Base-by-base conservation (phyloP, 2,113 vertebrate species). In the Leucopternis melanops region DNA sequence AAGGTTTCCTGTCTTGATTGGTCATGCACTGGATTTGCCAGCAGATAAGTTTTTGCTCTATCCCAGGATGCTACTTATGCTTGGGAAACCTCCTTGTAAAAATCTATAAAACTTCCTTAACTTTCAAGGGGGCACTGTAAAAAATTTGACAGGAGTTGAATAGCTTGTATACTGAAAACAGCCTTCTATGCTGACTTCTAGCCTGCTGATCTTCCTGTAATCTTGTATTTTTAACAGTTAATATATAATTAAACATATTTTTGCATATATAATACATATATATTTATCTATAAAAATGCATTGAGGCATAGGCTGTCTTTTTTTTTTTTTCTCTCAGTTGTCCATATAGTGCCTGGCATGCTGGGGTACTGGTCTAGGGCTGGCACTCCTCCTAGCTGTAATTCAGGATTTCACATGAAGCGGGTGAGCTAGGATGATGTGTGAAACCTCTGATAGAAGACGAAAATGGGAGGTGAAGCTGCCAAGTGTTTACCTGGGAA, bases 331-430 rank as follows among this genome's bases (percentile, higher is more conserved):
- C 32, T 40, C 47, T 27, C 19, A 4, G 27, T 27, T 57, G 42
- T 16, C 10, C 0, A 0, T 20, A 1, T 1, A 12, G 66, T 12
- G 44, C 25, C 62, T 1, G 5, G 45, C 10, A 9, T 2, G 2
- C 9, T 2, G 31, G 44, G 47, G 50, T 11, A 1, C 26, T 3
- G 2, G 13, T 16, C 38, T 8, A 14, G 26, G 54, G 45, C 40
- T 29, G 75, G 59, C 19, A 6, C 9, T 32, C 5, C 52, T 67
- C 26, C 11, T 2, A 3, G n/a, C 58, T 57, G 44, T 10, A 1
- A 2, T 2, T 49, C 0, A 1, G 31, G 81, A 11, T 87, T 63
- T 47, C 72, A 3, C 6, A 2, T 8, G 65, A 9, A 10, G 9
- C 0, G 0, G 31, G 32, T 20, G 32, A 17, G 27, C 44, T 29